These are phyloP conservation scores for Gallinago nigripennis DNA, from an alignment of 2,797 vertebrate genomes.

Conservation along the genomic window DNA sequence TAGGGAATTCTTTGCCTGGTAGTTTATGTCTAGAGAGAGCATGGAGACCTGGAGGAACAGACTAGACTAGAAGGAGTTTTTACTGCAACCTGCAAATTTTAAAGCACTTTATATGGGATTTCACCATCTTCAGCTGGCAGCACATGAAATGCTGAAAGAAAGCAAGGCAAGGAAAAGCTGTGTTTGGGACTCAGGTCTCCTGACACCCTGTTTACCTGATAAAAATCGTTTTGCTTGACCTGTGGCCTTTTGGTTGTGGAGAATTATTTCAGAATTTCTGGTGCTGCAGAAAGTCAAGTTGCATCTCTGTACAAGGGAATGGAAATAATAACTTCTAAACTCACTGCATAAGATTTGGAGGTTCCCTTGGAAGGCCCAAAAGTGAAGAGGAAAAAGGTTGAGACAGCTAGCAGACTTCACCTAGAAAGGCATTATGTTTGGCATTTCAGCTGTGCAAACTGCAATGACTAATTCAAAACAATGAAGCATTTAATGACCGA, in stretches of 20 bases:
- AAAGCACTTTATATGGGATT: neutral
- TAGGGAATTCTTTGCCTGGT: neutral
- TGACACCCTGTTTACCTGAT: neutral
- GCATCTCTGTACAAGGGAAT: neutral
- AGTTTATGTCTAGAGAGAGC: neutral
- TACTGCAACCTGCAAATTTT: neutral
- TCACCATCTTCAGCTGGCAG: neutral
- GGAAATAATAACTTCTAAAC: neutral
- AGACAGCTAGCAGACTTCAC: neutral
- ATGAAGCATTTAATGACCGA: constrained; percentile 51
- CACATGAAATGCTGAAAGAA: neutral
- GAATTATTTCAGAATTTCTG: neutral
- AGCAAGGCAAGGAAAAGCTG: neutral
- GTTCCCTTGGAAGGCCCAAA: neutral
- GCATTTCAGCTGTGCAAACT: constrained; percentile 47
- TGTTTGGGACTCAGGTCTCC: neutral
- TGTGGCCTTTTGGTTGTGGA: neutral
- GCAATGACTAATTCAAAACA: constrained; percentile 62
- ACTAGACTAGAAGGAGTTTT: neutral
- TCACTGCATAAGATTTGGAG: neutral
- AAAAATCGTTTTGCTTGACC: neutral
- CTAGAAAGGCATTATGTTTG: neutral
- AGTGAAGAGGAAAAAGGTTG: neutral
- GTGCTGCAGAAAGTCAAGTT: neutral
- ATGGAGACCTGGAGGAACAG: neutral